These are phyloP conservation scores for Pteropus alecto DNA, from an alignment of 2,113 vertebrate genomes.

Conservation along the genomic window DNA sequence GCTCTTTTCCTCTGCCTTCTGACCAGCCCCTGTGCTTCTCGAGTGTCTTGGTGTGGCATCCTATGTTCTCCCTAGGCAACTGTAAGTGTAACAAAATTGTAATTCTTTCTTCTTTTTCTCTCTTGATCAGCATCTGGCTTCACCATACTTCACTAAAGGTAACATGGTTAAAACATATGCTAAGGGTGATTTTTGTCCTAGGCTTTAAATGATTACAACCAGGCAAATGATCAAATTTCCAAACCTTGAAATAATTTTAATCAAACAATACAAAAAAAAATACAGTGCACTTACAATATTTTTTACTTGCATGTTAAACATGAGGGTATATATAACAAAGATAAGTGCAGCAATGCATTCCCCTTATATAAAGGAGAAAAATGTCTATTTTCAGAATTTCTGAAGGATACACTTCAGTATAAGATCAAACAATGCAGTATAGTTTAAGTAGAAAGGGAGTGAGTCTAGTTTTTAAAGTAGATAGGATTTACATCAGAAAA, in stretches of 20 bases:
- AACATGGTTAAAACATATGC: neutral
- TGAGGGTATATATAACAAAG: neutral
- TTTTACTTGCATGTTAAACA: neutral
- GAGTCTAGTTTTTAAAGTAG: neutral
- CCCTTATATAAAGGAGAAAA: neutral
- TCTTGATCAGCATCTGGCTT: neutral
- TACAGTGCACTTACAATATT: neutral
- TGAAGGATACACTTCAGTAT: neutral
- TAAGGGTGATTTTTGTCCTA: neutral
- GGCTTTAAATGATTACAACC: neutral
- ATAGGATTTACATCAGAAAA: neutral
- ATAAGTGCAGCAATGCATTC: neutral
- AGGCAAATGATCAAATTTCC: neutral
- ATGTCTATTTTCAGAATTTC: neutral
- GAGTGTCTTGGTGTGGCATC: neutral
- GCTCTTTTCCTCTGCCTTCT: neutral
- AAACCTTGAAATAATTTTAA: neutral
- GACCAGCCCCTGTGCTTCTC: neutral
- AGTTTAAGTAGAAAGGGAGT: neutral
- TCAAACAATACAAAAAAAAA: neutral
- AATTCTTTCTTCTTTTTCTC: neutral
- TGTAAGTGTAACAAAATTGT: neutral
- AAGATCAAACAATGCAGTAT: neutral
- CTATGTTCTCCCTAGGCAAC: neutral
- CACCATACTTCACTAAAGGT: neutral